A percentile compares a stretch with the other conserved stretches of the same genome.
Conservation (phyloP, 1,140 invertebrate species). For the Intoshia linei region DNA sequence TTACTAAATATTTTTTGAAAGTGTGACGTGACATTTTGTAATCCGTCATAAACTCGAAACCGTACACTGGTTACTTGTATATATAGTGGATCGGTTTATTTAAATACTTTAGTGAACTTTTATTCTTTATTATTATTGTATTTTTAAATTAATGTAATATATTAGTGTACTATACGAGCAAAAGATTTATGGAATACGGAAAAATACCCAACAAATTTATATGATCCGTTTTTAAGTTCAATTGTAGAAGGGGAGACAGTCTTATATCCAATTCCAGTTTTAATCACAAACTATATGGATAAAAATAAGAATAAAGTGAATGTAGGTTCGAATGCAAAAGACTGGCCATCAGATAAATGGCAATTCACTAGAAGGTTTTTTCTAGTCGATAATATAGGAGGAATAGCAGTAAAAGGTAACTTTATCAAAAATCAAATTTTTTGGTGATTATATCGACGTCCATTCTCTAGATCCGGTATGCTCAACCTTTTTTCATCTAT, state of each 20-base stretch:
- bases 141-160: conserved; percentile 26
- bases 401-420: conserved; percentile 9
- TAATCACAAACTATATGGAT: conserved; percentile 19
- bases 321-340: conserved; percentile 3
- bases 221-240: conserved; percentile 26
- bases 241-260: conserved; percentile 14
- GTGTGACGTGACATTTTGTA: background rate
- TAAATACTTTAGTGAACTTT: too few species aligned
- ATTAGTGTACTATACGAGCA: too few species aligned
- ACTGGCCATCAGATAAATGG: background rate
- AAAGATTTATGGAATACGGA: conserved; percentile 24
- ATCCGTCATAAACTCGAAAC: background rate
- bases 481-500: background rate
- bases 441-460: background rate
- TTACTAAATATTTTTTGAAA: background rate
- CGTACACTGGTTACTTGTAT: background rate
- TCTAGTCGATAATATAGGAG: conserved; percentile 29
- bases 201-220: conserved; percentile 25
- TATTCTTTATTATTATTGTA: conserved; percentile 9
- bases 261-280: conserved; percentile 29
- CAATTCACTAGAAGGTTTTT: conserved; percentile 34
- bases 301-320: conserved; percentile 12
- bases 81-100: too few species aligned
- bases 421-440: background rate
- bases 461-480: background rate